Percentiles rank a stretch among this genome's conserved stretches.
Evolutionary conservation across 2,888 invertebrate genomes (phyloP).

Genomic region (Drosophila infuscata): DNA sequence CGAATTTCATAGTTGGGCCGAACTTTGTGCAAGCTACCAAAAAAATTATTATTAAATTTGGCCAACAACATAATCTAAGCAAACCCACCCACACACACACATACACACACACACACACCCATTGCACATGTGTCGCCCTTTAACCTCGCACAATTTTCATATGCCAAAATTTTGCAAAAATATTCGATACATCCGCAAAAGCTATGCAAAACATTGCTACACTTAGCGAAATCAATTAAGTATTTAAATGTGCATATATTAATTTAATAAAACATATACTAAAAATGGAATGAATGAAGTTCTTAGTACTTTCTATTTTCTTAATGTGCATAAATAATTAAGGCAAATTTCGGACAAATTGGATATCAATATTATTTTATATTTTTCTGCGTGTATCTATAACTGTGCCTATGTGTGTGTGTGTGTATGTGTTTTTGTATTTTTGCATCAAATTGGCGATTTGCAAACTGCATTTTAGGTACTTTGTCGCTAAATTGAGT

Average conservation of each 20-base stretch:
- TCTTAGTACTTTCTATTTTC: too few species aligned
- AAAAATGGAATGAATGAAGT: too few species aligned
- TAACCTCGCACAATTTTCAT: constrained; percentile 77
- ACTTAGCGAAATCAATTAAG: constrained; percentile 37
- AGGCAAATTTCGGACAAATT: too few species aligned
- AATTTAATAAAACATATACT: neutral
- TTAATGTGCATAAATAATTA: too few species aligned
- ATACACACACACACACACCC: constrained; percentile 21
- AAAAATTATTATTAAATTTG: constrained; percentile 75
- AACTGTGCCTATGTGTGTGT: neutral
- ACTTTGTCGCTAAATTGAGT: constrained; percentile 78
- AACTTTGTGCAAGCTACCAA: constrained; percentile 39
- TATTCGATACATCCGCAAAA: constrained; percentile 63
- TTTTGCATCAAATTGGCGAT: constrained; percentile 36
- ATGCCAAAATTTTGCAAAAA: constrained; percentile 75
- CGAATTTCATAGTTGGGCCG: constrained; percentile 65
- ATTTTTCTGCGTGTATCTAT: constrained; percentile 12
- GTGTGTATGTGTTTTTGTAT: constrained; percentile 9
- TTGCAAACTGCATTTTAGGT: constrained; percentile 73
- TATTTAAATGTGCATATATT: neutral
- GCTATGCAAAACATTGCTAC: constrained; percentile 65
- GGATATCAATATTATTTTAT: too few species aligned
- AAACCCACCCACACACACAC: constrained; percentile 1
- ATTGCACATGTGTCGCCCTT: constrained; percentile 70
- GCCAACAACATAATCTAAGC: constrained; percentile 19